These are phyloP conservation scores for Zaprionus davidi DNA, from an alignment of 1,140 invertebrate genomes.

Conservation along the genomic window DNA sequence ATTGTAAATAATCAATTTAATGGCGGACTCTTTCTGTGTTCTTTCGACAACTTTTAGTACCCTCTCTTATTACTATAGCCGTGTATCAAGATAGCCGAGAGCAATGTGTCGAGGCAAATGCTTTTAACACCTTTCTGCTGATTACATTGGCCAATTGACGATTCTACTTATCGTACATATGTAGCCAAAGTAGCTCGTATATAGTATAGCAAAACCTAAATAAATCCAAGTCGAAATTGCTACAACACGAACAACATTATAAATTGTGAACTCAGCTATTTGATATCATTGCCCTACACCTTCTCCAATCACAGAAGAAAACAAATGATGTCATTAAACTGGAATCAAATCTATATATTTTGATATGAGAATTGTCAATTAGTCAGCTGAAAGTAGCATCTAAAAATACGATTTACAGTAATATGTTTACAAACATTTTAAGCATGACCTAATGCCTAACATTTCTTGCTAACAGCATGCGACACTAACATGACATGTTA, in stretches of 20 bases:
- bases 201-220: conserved; percentile 6
- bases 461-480: background rate
- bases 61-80: conserved; percentile 18
- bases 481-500: background rate
- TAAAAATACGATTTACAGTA: background rate
- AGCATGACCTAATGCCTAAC: background rate
- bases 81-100: conserved; percentile 6
- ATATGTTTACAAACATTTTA: background rate
- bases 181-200: conserved; percentile 10
- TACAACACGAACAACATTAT: background rate
- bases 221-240: background rate
- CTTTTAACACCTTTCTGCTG: conserved; percentile 38
- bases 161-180: conserved; percentile 15
- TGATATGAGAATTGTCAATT: background rate
- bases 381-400: background rate
- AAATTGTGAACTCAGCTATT: background rate
- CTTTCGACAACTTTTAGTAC: conserved; percentile 19
- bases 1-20: conserved; percentile 43
- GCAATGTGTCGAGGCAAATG: conserved; percentile 9
- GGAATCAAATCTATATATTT: background rate
- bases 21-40: conserved; percentile 8
- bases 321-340: conserved; percentile 5
- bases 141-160: conserved; percentile 44
- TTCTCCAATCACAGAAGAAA: background rate
- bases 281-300: background rate